Evolutionary conservation across 2,797 vertebrate species (phyloP).

Genomic region (Crenuchus spilurus): DNA sequence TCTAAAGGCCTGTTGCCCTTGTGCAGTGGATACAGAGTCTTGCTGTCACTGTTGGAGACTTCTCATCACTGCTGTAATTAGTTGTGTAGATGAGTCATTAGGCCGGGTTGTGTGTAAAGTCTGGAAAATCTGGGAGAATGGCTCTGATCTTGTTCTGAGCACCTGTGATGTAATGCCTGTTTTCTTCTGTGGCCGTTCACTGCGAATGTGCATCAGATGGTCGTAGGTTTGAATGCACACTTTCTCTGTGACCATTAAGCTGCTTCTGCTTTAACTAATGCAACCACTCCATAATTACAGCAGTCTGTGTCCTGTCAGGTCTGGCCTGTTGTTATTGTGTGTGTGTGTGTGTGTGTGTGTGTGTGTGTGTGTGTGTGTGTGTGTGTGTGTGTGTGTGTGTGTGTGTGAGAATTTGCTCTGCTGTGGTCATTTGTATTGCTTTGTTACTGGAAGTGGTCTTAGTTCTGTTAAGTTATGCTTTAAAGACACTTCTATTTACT

Average conservation of each 20-base stretch:
- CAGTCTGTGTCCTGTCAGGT: not conserved
- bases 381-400: not conserved
- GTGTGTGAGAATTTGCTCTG: slow-evolving; percentile 10
- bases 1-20: no score
- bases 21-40: not conserved
- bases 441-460: slow-evolving; percentile 56
- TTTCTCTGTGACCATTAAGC: slow-evolving; percentile 29
- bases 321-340: not conserved
- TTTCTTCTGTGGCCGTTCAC: not conserved
- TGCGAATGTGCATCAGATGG: slow-evolving; percentile 26
- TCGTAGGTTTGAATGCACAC: slow-evolving; percentile 25
- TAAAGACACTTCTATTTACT: slow-evolving; percentile 19
- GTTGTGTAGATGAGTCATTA: not conserved
- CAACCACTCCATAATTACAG: slow-evolving; percentile 44
- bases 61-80: slow-evolving; percentile 8
- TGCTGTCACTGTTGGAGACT: no score
- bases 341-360: not conserved
- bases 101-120: not conserved
- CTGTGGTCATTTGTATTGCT: slow-evolving; percentile 47
- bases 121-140: not conserved
- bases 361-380: not conserved
- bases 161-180: not conserved
- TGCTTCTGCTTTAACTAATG: slow-evolving; percentile 34
- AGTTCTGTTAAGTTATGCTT: slow-evolving; percentile 1
- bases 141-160: not conserved